Conservation (phyloP, 2,113 vertebrate genomes). For the Esox niger region DNA sequence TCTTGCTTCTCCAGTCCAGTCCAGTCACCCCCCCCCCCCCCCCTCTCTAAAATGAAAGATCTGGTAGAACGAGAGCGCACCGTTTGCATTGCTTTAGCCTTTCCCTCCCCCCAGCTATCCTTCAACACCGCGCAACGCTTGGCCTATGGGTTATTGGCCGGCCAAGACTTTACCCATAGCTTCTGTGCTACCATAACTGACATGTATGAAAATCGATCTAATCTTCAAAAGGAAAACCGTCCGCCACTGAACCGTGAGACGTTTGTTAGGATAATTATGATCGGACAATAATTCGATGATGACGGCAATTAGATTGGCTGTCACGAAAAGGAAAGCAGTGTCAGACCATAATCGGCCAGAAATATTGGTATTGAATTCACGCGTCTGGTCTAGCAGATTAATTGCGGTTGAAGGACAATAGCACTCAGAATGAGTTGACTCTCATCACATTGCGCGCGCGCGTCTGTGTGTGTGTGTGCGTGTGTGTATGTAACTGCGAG, state of each 20-base stretch:
- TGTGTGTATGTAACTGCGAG: too few species aligned
- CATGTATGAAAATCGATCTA: slow-evolving; percentile 64
- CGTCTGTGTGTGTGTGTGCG: too few species aligned
- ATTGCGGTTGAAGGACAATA: background rate
- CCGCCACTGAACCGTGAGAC: slow-evolving; percentile 22
- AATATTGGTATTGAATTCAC: background rate
- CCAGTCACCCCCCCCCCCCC: slow-evolving; percentile 7
- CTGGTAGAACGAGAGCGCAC: slow-evolving; percentile 37
- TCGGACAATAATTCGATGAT: slow-evolving; percentile 16
- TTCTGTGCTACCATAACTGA: slow-evolving; percentile 54
- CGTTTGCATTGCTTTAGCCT: slow-evolving; percentile 30
- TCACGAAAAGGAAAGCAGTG: background rate
- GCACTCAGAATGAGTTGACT: slow-evolving; percentile 12
- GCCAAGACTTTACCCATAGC: slow-evolving; percentile 59
- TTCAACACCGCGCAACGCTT: slow-evolving; percentile 56
- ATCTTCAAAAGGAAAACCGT: slow-evolving; percentile 33
- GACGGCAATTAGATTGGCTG: slow-evolving; percentile 52
- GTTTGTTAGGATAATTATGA: background rate
- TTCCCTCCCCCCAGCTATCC: slow-evolving; percentile 35
- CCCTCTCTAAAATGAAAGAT: slow-evolving; percentile 17
- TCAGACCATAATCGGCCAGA: background rate
- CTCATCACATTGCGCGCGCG: background rate
- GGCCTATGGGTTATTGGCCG: slow-evolving; percentile 64
- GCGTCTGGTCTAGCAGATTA: background rate
- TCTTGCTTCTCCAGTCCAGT: slow-evolving; percentile 7